phyloP scores from a whole-genome alignment of 1,140 invertebrate genomes.

The Caenorhabditis inopinata region DNA sequence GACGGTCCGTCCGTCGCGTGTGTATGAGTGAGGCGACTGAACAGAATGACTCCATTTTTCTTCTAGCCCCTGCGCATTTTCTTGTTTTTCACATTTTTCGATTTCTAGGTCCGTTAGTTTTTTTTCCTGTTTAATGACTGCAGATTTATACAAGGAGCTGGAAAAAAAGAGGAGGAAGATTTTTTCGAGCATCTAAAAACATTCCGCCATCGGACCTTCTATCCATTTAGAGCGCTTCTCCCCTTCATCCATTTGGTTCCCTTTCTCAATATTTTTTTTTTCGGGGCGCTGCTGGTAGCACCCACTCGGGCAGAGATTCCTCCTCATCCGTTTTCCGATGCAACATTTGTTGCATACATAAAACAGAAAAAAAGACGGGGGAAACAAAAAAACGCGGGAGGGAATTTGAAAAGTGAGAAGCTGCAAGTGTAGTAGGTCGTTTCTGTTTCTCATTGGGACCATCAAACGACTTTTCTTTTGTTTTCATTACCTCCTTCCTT shows the following conservation, averaged over 20 bases:
- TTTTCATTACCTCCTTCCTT: not conserved
- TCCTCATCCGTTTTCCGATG: constrained; percentile 16
- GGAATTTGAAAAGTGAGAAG: constrained; percentile 34
- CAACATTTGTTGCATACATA: constrained; percentile 29
- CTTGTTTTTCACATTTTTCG: constrained; percentile 29
- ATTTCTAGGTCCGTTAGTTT: not conserved
- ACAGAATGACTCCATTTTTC: constrained; percentile 28
- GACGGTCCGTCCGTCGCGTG: not conserved
- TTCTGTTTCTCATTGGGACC: constrained; percentile 33
- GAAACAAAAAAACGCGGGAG: not conserved
- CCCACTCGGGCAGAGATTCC: constrained; percentile 25
- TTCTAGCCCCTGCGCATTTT: not conserved
- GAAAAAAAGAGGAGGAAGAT: not conserved
- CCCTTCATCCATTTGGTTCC: not conserved
- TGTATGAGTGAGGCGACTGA: constrained; percentile 13
- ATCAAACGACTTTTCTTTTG: constrained; percentile 30
- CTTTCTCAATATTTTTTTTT: constrained; percentile 24
- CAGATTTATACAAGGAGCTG: constrained; percentile 21
- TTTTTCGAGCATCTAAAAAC: not conserved
- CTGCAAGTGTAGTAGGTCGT: constrained; percentile 32
- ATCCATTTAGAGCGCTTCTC: not conserved
- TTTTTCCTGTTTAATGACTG: not conserved
- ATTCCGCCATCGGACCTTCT: not conserved
- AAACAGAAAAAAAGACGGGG: constrained; percentile 13
- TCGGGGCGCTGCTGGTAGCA: not conserved